Base-by-base conservation (phyloP, 1,140 invertebrate genomes). In the Thalassaphorura encarpata region DNA sequence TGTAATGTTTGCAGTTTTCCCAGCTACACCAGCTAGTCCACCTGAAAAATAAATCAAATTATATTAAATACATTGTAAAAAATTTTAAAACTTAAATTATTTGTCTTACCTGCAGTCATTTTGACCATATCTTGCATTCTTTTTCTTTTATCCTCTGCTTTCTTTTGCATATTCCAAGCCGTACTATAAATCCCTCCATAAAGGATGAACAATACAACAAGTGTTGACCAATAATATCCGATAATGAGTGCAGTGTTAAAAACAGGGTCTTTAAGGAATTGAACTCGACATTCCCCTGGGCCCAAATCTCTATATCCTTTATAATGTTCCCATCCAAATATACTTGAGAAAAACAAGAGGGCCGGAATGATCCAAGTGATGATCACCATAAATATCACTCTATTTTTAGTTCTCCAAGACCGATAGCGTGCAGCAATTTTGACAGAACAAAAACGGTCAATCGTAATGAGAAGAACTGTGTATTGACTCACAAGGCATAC, bases 261-360 rank as follows among this genome's bases (percentile, higher is more conserved):
- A 24, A 97, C 80, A 0, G 95, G 93, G 73, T 98, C 92, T 73
- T 95, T 94, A 36, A 98, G 78, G 72, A 99, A 99, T 73, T 98
- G 95, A 1, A 98, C 96, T 36, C 91, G 87, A 70, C 96, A 99
- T 69, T 95, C 83, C 6, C 87, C 86, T 0, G 87, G 84, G 56
- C 80, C 74, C 19, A 97, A 74, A 66, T 95, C 89, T 53, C 92
- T 75, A 66, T 86, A 87, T 2, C 94, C 95, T 29, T 93, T 84
- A 67, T 97, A 97, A 69, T 94, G 89, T 46, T 97, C 94, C 94
- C 97, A 99, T 27, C 95, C 96, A 68, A 99, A 97, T 60, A 99
- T 98, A 52, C 90, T 93, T 51, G 93, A 93, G 71, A 99, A 99
- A 72, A 99, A 99, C 3, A 99, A 75, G 16, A 97, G 72, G 1